phyloP scores from a whole-genome alignment of 2,888 invertebrate species.

The Leptura quadrifasciata region DNA sequence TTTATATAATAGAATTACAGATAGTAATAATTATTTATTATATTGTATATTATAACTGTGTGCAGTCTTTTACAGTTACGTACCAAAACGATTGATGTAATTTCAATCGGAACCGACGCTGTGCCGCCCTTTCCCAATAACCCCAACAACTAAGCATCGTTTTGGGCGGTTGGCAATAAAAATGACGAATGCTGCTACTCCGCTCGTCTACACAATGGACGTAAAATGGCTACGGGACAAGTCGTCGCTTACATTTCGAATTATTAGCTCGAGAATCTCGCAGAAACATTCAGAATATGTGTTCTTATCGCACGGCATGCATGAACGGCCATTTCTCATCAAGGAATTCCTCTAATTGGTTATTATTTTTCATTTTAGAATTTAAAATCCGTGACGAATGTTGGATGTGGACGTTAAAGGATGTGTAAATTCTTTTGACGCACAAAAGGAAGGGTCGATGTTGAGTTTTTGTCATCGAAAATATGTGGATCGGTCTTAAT shows the following conservation, averaged over 20 bases:
- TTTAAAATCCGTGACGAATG: background rate
- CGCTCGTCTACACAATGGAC: constrained; percentile 4
- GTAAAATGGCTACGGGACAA: constrained; percentile 7
- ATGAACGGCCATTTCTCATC: background rate
- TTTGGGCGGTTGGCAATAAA: constrained; percentile 7
- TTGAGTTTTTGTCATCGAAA: background rate
- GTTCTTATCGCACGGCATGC: background rate
- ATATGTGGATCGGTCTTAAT: background rate
- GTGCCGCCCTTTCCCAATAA: background rate
- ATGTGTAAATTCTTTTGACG: background rate
- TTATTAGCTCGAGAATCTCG: background rate
- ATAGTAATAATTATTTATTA: too few species aligned
- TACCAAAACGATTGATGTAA: too few species aligned
- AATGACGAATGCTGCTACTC: constrained; percentile 7
- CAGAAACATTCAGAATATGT: background rate
- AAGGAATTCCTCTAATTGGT: constrained; percentile 2
- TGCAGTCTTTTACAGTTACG: too few species aligned
- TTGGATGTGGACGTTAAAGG: background rate
- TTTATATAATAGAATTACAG: too few species aligned
- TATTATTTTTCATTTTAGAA: background rate
- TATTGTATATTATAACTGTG: too few species aligned
- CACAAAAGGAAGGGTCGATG: background rate
- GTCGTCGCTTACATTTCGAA: constrained; percentile 2
- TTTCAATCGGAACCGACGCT: background rate
- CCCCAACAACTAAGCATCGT: constrained; percentile 3